phyloP scores from a whole-genome alignment of 1,140 invertebrate genomes.

The Leptinotarsa lineolata region DNA sequence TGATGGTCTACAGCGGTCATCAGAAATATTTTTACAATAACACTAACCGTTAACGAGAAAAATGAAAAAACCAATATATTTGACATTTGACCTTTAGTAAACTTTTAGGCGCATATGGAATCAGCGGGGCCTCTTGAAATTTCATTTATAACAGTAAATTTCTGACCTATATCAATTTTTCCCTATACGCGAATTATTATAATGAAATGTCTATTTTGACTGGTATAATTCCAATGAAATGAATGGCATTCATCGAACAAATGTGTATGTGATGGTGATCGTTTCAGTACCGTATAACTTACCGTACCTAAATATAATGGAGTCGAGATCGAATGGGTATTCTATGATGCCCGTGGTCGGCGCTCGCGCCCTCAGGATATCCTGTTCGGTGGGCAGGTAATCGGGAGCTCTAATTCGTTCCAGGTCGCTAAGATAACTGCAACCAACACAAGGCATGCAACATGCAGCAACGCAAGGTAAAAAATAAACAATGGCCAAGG shows the following conservation, averaged over 20 bases:
- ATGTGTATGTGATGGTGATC: neutral
- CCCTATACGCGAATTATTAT: no score
- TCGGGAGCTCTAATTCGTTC: constrained; percentile 87
- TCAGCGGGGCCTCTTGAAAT: no score
- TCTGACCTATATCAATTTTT: no score
- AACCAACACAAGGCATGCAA: constrained; percentile 29
- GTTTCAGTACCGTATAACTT: neutral
- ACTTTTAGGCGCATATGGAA: no score
- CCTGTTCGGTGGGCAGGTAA: constrained; percentile 95
- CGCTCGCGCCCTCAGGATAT: constrained; percentile 94
- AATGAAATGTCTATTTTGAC: no score
- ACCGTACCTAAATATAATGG: constrained; percentile 91
- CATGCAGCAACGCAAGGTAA: constrained; percentile 13
- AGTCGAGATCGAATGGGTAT: constrained; percentile 98
- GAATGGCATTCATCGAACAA: neutral
- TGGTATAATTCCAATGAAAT: neutral
- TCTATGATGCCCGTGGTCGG: constrained; percentile 97
- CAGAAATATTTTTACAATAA: no score
- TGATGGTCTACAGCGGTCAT: no score
- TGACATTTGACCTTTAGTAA: no score
- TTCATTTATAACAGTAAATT: no score
- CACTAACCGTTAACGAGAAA: no score
- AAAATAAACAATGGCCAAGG: neutral
- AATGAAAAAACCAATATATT: no score
- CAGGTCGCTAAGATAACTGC: constrained; percentile 84